phyloP scores from a whole-genome alignment of 2,113 vertebrate species.

The Rhinoderma darwinii region DNA sequence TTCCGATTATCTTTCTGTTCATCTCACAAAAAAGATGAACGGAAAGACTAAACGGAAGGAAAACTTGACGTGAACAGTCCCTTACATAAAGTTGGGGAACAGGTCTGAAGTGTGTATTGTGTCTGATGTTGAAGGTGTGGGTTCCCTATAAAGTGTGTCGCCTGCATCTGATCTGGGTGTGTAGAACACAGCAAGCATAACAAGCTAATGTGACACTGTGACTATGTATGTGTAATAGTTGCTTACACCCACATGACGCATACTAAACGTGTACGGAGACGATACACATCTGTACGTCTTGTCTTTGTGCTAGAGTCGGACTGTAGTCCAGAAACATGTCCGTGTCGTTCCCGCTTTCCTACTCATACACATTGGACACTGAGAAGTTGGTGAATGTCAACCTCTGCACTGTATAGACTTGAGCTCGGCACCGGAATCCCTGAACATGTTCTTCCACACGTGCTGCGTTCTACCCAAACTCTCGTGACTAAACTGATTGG shows the following conservation, averaged over 20 bases:
- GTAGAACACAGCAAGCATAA: neutral
- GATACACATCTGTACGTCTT: neutral
- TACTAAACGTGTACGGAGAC: neutral
- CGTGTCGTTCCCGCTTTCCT: neutral
- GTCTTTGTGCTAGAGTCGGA: neutral
- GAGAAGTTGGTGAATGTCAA: too few relatives aligned
- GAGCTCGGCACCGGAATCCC: too few relatives aligned
- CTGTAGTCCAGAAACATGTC: neutral
- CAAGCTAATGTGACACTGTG: slow-evolving; percentile 16
- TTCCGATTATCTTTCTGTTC: too few relatives aligned
- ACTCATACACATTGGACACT: neutral
- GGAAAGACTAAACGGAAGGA: too few relatives aligned
- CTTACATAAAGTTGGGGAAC: neutral
- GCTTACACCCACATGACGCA: neutral
- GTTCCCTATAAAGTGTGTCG: neutral
- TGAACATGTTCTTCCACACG: neutral
- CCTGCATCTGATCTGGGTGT: slow-evolving; percentile 13
- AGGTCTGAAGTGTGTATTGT: neutral
- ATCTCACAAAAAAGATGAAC: too few relatives aligned
- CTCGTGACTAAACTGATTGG: neutral
- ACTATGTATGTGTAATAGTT: neutral
- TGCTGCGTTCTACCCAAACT: neutral
- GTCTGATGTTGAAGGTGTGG: slow-evolving; percentile 27
- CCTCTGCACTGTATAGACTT: too few relatives aligned
- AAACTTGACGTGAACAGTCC: too few relatives aligned